A percentile compares a stretch with the other conserved stretches of the same genome.
Conservation (phyloP, 1,140 invertebrate genomes). For the Camponotus floridanus region DNA sequence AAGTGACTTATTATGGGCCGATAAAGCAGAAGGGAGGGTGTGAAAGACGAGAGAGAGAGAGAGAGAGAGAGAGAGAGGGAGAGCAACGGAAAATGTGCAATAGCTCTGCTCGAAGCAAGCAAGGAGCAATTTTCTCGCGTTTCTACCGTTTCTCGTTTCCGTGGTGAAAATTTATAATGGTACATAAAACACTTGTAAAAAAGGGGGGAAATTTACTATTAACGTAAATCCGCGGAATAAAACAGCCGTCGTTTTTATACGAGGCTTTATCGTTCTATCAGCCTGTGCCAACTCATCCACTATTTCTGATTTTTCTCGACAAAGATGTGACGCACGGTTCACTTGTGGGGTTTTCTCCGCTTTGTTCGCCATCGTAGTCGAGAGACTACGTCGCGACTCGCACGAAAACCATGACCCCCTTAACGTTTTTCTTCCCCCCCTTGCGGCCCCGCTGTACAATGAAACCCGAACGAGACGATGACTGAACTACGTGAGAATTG, state of each 20-base stretch:
- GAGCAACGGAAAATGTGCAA: conserved; percentile 40
- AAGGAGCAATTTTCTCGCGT: conserved; percentile 53
- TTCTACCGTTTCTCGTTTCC: conserved; percentile 52
- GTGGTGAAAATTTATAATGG: conserved; percentile 59
- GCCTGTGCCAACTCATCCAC: conserved; percentile 49
- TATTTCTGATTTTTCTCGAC: conserved; percentile 52
- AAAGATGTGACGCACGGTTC: conserved; percentile 14
- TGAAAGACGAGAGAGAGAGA: not conserved
- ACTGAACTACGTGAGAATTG: conserved; percentile 68
- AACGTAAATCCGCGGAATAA: conserved; percentile 60
- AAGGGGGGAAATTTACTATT: conserved; percentile 51
- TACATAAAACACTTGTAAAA: conserved; percentile 57
- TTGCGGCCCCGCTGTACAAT: conserved; percentile 3
- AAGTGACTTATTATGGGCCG: conserved; percentile 59
- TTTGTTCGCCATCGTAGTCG: conserved; percentile 2
- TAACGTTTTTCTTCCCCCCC: conserved; percentile 4
- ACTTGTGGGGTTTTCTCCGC: not conserved
- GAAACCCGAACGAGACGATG: conserved; percentile 51
- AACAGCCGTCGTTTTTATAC: conserved; percentile 31
- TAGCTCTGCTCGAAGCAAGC: conserved; percentile 22
- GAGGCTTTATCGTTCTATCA: conserved; percentile 59
- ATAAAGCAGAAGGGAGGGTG: conserved; percentile 21
- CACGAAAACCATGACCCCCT: conserved; percentile 2
- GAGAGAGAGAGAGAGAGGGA: too few relatives aligned
- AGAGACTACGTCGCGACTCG: not conserved